A percentile compares a stretch with the other conserved stretches of the same genome.
These are phyloP conservation scores for Limnephilus auricula DNA, from an alignment of 2,888 invertebrate species.

Conservation along the genomic window DNA sequence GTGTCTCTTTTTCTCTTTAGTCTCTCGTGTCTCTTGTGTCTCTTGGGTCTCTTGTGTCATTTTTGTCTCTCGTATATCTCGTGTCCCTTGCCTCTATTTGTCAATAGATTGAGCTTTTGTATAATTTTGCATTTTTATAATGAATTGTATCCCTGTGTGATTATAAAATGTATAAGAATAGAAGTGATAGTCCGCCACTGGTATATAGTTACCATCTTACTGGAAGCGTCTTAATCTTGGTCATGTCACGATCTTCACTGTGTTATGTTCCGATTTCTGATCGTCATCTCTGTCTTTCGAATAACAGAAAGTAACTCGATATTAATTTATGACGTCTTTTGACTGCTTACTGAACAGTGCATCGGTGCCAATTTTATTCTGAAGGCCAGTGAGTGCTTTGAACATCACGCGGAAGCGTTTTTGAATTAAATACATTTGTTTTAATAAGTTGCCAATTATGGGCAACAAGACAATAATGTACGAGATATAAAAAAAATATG, in stretches of 20 bases:
- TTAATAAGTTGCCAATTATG: not conserved
- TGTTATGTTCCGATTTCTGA: not conserved
- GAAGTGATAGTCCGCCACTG: not conserved
- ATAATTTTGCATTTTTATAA: too few species aligned
- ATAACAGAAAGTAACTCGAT: not conserved
- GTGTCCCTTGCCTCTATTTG: too few species aligned
- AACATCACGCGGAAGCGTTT: not conserved
- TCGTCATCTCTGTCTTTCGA: not conserved
- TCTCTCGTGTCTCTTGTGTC: too few species aligned
- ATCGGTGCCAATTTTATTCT: not conserved
- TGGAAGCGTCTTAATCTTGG: not conserved
- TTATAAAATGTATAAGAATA: too few species aligned
- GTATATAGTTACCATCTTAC: not conserved
- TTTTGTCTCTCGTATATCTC: too few species aligned
- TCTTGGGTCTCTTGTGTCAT: too few species aligned
- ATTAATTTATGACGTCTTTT: not conserved
- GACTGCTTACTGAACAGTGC: not conserved
- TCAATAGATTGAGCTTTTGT: too few species aligned
- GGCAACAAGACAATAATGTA: not conserved
- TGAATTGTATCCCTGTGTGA: too few species aligned
- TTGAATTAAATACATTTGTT: not conserved
- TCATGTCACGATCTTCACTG: not conserved
- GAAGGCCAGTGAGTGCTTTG: not conserved
- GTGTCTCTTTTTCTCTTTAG: too few species aligned
- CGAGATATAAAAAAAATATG: not conserved